Percentiles rank a stretch among this genome's conserved stretches.
Conservation (phyloP, 1,140 invertebrate genomes). For the Odontomachus brunneus region DNA sequence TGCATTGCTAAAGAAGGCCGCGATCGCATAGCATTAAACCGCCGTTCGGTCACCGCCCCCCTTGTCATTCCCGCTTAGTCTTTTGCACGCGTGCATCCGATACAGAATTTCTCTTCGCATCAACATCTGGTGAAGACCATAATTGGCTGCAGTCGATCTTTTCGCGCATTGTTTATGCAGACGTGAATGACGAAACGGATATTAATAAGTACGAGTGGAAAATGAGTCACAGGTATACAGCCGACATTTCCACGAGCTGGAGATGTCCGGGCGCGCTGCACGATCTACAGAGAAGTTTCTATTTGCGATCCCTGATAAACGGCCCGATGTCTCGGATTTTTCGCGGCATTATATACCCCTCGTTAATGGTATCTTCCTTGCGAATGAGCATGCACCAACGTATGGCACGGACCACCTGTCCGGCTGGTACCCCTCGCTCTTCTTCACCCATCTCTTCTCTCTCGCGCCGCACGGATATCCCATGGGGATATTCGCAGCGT, state of each 20-base stretch:
- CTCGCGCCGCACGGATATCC: slow-evolving; percentile 51
- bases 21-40: slow-evolving; percentile 67
- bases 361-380: slow-evolving; percentile 70
- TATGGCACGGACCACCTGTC: slow-evolving; percentile 73
- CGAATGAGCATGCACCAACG: slow-evolving; percentile 62
- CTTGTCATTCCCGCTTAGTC: slow-evolving; percentile 61
- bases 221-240: slow-evolving; percentile 12
- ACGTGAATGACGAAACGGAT: not conserved
- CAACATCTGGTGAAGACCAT: not conserved
- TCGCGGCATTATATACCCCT: slow-evolving; percentile 63
- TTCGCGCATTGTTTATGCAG: not conserved
- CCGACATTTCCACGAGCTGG: slow-evolving; percentile 14
- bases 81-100: slow-evolving; percentile 12
- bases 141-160: slow-evolving; percentile 3
- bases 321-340: slow-evolving; percentile 67
- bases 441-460: slow-evolving; percentile 19
- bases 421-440: slow-evolving; percentile 34
- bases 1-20: slow-evolving; percentile 73
- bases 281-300: slow-evolving; percentile 63
- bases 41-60: slow-evolving; percentile 61
- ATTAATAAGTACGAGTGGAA: slow-evolving; percentile 5
- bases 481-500: slow-evolving; percentile 62
- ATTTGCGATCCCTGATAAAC: slow-evolving; percentile 66
- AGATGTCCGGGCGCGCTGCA: slow-evolving; percentile 9
- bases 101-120: slow-evolving; percentile 28